These are phyloP conservation scores for Alligator mississippiensis DNA, from an alignment of 2,113 vertebrate species.

Conservation along the genomic window DNA sequence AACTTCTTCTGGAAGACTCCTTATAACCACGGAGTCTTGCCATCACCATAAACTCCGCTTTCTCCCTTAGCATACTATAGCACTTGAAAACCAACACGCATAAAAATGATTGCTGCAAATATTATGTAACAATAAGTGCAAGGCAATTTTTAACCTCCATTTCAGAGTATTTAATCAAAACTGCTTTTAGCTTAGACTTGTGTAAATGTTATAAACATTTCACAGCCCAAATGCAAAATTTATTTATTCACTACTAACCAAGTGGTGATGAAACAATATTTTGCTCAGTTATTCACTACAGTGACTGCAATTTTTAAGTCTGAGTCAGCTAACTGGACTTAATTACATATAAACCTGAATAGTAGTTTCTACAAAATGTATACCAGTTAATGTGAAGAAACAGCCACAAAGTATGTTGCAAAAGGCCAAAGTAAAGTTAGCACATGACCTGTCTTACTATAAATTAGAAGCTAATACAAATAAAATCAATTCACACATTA, in stretches of 20 bases:
- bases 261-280: not conserved
- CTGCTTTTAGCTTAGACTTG: not conserved
- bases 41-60: constrained; percentile 17
- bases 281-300: not conserved
- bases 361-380: not conserved
- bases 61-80: constrained; percentile 9
- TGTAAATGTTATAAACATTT: not conserved
- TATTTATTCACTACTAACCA: constrained; percentile 13
- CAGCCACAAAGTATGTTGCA: not conserved
- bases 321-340: not conserved
- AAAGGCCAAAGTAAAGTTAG: not conserved
- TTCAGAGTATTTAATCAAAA: constrained; percentile 12
- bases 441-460: not conserved
- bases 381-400: accelerated
- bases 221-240: not conserved
- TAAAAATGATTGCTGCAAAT: not conserved
- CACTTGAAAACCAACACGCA: not conserved
- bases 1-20: no score
- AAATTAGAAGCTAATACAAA: not conserved
- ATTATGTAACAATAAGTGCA: not conserved
- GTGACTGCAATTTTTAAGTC: not conserved
- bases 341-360: not conserved
- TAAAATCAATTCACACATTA: not conserved
- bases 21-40: no score
- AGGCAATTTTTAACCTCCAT: not conserved